Base-by-base conservation (phyloP, 2,113 vertebrate genomes). In the Xiphophorus couchianus region DNA sequence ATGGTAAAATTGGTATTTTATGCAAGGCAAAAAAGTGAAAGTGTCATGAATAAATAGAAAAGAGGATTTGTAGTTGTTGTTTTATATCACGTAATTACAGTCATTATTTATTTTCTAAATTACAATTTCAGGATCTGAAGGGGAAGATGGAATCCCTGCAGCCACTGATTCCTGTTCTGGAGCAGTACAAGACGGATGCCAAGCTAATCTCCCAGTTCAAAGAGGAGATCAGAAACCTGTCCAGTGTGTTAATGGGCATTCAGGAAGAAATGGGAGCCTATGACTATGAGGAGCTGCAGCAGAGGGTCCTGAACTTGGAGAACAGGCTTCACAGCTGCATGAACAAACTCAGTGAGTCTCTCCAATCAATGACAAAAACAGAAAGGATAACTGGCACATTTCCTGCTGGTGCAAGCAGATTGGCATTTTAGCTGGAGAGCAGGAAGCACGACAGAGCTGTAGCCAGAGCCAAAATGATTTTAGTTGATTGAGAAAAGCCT, bases 111-210 rank as follows among this genome's bases (percentile, higher is more conserved):
- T 81, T 72, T 33, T 68, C 22, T 66, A 12, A 71, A 58, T 25
- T 58, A 11, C 37, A 73, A 4, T 82, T 88, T 77, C 86, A 99
- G 98, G 98, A 99, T 80, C 81, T 99, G 72, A 97, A 98, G 80
- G 98, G 97, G 82, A 97, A 97, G 85, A 99, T 99, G 98, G 97
- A 98, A 65, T 96, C 98, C 62, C 93, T 99, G 62, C 93, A 97
- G 86, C 97, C 98, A 14, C 89, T 99, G 84, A 98, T 99, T 78
- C 98, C 98, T 0, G 98, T 99, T 71, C 92, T 99, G 89, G 98
- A 99, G 86, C 98, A 99, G 90, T 99, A 99, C 92, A 99, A 98
- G 94, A 98, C 96, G 0, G 98, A 99, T 62, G 95, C 97, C 84
- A 96, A 94, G 91, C 90, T 99, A 84, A 97, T 99, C 90, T 96